Conservation (phyloP, 2,797 vertebrate genomes). For the Neostethus bicornis region DNA sequence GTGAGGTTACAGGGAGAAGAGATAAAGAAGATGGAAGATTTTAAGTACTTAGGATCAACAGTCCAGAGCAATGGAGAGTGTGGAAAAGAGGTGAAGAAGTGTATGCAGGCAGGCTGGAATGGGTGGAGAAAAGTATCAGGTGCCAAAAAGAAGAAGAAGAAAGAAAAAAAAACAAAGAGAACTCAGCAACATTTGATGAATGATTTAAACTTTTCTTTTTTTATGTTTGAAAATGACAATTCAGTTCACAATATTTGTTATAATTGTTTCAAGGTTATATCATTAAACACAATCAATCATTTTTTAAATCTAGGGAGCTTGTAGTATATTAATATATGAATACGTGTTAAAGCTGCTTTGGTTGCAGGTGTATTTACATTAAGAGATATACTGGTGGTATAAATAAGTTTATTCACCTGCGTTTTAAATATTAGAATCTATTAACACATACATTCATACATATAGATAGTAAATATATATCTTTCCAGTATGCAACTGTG, state of each 20-base stretch:
- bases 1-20: too few relatives aligned
- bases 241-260: constrained; percentile 5
- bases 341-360: constrained; percentile 47
- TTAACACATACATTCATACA: constrained; percentile 51
- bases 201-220: not conserved
- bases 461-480: too few relatives aligned
- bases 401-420: constrained; percentile 36
- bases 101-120: too few relatives aligned
- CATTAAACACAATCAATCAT: constrained; percentile 34
- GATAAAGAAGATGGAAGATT: too few relatives aligned
- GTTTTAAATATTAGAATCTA: constrained; percentile 56
- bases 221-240: not conserved
- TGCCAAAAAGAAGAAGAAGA: too few relatives aligned
- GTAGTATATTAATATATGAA: constrained; percentile 37
- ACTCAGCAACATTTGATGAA: too few relatives aligned
- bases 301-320: constrained; percentile 22
- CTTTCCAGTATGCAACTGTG: constrained; percentile 27
- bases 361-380: constrained; percentile 59
- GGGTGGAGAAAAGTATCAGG: too few relatives aligned
- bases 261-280: constrained; percentile 49
- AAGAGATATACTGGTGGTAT: constrained; percentile 60
- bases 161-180: too few relatives aligned
- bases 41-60: too few relatives aligned
- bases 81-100: too few relatives aligned
- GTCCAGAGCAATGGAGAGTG: too few relatives aligned